Evolutionary conservation across 2,888 invertebrate species (phyloP), one percentile per base, ranked within the genome.

Genomic region (Gymnosoma rotundatum): DNA sequence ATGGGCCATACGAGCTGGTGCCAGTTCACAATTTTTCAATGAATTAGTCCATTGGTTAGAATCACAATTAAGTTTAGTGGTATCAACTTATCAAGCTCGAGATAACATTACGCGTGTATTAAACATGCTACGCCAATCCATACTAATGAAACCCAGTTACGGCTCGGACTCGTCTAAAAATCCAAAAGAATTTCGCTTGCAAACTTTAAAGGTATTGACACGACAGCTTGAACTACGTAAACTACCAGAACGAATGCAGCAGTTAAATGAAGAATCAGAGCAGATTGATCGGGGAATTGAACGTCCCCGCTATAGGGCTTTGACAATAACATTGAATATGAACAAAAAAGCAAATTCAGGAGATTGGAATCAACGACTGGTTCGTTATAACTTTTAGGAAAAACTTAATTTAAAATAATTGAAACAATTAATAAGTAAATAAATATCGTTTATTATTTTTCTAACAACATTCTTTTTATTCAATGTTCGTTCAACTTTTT

Each of bases 21-120:
- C 84, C 2, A 83, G 86, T 72, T 86, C 87, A 1, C 64, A 81
- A n/a, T 86, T 78, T 78, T 87, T 82, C n/a, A 66, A 74, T n/a
- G 86, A 86, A 16, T 78, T 87, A 36, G 9, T 87, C 1, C 16
- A 12, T 10, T 87, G 86, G 83, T 52, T 87, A 56, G 86, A 86
- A 18, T 6, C 12, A 1, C 67, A 83, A 38, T 52, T 86, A 10
- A 58, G 0, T 6, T 25, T 42, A 12, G 32, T 78, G 7, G 63
- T 45, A 7, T 58, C 66, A n/a, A 78, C 81, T 1, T 14, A 54
- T 1, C 64, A 74, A 32, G 81, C 74, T 14, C 84, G 78, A 12
- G 60, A 61, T 38, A 84, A 81, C 36, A 74, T 84, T n/a, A 36
- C 10, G 18, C 78, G 69, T 21, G 32, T 84, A 25, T 66, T 84